phyloP scores from a whole-genome alignment of 1,140 invertebrate genomes.

The Leptoteleia sp. region DNA sequence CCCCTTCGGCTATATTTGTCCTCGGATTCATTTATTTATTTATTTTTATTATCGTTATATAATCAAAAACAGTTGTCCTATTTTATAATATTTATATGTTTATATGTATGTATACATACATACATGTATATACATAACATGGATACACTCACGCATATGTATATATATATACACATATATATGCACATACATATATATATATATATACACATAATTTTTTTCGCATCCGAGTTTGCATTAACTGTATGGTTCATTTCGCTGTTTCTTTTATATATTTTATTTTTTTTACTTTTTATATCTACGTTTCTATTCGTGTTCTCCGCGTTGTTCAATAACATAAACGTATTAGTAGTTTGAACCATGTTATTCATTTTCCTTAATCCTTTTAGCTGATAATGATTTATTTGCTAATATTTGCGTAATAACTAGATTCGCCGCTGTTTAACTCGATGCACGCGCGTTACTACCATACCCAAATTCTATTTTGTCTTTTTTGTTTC shows the following conservation, averaged over 20 bases:
- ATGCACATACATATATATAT: too few relatives aligned
- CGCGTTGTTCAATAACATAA: constrained; percentile 22
- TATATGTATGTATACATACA: too few relatives aligned
- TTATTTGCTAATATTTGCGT: constrained; percentile 70
- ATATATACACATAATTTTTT: too few relatives aligned
- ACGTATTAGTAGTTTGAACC: constrained; percentile 69
- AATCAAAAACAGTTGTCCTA: constrained; percentile 24
- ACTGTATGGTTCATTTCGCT: too few relatives aligned
- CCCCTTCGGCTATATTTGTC: constrained; percentile 61
- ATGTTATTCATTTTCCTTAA: constrained; percentile 53
- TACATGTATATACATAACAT: too few relatives aligned
- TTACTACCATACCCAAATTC: constrained; percentile 60
- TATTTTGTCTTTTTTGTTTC: constrained; percentile 23
- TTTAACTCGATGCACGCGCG: constrained; percentile 60
- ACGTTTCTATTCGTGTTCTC: too few relatives aligned
- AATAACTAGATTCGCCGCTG: constrained; percentile 65
- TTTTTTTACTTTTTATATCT: too few relatives aligned
- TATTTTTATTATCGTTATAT: constrained; percentile 44
- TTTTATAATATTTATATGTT: constrained; percentile 55
- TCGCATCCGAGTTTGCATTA: too few relatives aligned
- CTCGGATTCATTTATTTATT: constrained; percentile 47
- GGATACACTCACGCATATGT: too few relatives aligned
- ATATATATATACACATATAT: constrained; percentile 20
- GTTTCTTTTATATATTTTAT: too few relatives aligned
- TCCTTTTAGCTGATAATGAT: constrained; percentile 71